Conservation (phyloP, 2,888 invertebrate species). For the Helicoverpa assulta region DNA sequence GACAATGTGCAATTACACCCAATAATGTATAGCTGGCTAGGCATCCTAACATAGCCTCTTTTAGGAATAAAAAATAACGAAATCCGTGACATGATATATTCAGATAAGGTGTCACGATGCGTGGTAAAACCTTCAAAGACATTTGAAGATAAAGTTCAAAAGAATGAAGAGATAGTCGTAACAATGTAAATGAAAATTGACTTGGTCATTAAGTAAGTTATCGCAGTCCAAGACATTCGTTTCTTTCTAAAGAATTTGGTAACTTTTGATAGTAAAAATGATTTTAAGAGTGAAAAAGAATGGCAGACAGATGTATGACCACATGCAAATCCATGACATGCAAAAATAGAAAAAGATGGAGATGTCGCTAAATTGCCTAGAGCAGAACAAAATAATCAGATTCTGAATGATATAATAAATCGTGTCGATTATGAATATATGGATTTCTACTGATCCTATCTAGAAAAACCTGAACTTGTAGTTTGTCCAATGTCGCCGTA, state of each 20-base stretch:
- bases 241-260: conserved; percentile 1
- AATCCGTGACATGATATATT: neutral
- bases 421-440: conserved; percentile 15
- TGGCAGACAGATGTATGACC: neutral
- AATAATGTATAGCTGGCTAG: neutral
- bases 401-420: conserved; percentile 10
- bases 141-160: neutral
- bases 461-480: conserved; percentile 52
- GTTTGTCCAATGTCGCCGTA: conserved; percentile 57
- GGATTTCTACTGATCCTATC: conserved; percentile 45
- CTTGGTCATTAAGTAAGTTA: neutral
- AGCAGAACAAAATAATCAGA: conserved; percentile 6
- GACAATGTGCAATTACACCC: neutral
- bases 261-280: neutral
- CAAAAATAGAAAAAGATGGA: conserved; percentile 23
- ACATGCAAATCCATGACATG: conserved; percentile 26
- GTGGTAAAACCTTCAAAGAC: neutral
- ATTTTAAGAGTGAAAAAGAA: neutral
- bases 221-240: neutral
- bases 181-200: neutral
- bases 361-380: conserved; percentile 28
- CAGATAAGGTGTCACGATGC: neutral
- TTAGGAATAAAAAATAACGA: neutral
- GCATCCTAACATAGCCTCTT: neutral
- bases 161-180: neutral